A percentile compares a stretch with the other conserved stretches of the same genome.
Conservation (phyloP, 2,888 invertebrate genomes). For the Melangyna quadrimaculata region DNA sequence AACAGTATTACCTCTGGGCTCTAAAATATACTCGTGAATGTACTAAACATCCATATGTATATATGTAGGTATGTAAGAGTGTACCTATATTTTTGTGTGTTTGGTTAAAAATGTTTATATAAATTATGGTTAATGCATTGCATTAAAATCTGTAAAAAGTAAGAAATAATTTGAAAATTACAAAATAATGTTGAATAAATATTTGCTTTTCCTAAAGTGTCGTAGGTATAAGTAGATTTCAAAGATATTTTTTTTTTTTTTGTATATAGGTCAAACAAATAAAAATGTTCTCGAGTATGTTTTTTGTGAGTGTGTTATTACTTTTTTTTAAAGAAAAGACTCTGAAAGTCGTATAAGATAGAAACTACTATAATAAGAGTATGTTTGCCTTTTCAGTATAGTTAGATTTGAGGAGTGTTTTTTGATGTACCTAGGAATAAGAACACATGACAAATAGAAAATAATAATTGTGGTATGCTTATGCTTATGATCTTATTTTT, state of each 20-base stretch:
- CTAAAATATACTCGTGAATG: no score
- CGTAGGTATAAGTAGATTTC: not conserved
- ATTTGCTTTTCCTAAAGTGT: not conserved
- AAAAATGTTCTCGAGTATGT: not conserved
- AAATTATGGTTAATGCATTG: not conserved
- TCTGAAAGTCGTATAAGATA: not conserved
- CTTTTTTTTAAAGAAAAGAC: not conserved
- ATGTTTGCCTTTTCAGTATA: no score
- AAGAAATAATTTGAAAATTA: not conserved
- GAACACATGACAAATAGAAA: no score
- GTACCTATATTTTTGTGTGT: no score
- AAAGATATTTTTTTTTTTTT: not conserved
- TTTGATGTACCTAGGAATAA: no score
- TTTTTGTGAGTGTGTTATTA: not conserved
- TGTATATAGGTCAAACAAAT: not conserved
- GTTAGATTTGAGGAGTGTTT: not conserved
- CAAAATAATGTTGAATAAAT: not conserved
- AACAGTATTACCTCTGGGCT: not conserved
- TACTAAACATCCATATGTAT: not conserved
- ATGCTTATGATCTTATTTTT: no score
- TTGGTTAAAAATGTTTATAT: not conserved
- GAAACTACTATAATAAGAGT: no score
- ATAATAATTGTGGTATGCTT: no score
- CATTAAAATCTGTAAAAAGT: not conserved
- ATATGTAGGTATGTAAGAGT: not conserved